A percentile compares a stretch with the other conserved stretches of the same genome.
Conservation (phyloP, 2,888 invertebrate genomes). For the Matsumyia berberina region DNA sequence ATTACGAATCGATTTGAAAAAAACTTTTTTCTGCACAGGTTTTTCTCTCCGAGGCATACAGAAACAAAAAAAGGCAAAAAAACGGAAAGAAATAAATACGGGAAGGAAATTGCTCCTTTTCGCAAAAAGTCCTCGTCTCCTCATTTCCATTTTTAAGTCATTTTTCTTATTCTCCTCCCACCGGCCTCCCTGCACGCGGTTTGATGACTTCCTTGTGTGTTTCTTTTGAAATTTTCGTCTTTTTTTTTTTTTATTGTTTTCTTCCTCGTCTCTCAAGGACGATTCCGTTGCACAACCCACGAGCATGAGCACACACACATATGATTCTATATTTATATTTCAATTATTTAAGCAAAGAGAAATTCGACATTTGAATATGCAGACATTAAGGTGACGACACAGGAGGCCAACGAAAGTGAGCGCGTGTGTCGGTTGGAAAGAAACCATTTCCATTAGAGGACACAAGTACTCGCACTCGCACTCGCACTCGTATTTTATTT, state of each 20-base stretch:
- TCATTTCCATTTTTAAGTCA: conserved; percentile 46
- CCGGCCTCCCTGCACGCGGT: conserved; percentile 15
- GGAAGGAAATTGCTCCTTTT: conserved; percentile 58
- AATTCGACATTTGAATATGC: conserved; percentile 25
- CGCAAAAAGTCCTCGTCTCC: conserved; percentile 16
- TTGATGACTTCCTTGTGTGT: conserved; percentile 55
- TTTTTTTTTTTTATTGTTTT: neutral
- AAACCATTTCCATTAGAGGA: conserved; percentile 4
- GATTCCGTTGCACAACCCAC: conserved; percentile 40
- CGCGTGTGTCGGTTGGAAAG: neutral
- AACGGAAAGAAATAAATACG: conserved; percentile 22
- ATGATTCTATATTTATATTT: conserved; percentile 55
- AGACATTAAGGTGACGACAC: conserved; percentile 12
- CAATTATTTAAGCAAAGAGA: conserved; percentile 55
- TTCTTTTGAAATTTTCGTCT: conserved; percentile 30
- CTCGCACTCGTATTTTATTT: conserved; percentile 11
- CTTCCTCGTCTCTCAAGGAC: conserved; percentile 22
- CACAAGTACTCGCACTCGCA: neutral
- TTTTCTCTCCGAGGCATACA: neutral
- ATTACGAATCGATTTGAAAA: conserved; percentile 22
- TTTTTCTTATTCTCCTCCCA: conserved; percentile 10
- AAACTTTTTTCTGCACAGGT: neutral
- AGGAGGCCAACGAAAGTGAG: neutral
- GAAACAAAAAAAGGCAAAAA: neutral
- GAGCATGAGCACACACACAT: conserved; percentile 35